Conservation (phyloP, 2,797 vertebrate genomes). For the Helicolenus hilgendorfi region DNA sequence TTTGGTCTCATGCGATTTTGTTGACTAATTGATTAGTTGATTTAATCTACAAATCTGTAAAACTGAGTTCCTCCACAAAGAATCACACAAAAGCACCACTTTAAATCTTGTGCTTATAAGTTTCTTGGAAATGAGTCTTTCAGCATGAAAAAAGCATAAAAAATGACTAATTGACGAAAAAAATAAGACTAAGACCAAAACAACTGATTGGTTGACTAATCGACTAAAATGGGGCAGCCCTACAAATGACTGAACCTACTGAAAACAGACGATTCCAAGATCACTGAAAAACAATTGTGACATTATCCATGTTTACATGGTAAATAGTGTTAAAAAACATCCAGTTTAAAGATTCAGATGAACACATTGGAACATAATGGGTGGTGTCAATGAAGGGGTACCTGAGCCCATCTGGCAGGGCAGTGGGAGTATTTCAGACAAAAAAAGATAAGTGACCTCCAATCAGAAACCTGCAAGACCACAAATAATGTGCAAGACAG, state of each 20-base stretch:
- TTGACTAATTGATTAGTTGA: too few relatives aligned
- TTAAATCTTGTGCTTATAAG: too few relatives aligned
- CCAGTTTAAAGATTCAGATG: background rate
- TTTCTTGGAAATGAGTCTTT: too few relatives aligned
- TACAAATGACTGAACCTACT: background rate
- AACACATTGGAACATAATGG: background rate
- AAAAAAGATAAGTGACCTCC: background rate
- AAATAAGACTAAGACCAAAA: too few relatives aligned
- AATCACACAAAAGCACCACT: too few relatives aligned
- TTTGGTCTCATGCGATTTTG: too few relatives aligned
- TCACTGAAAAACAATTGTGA: background rate
- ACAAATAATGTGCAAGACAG: background rate
- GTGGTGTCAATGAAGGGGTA: background rate
- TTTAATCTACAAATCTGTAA: too few relatives aligned
- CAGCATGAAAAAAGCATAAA: too few relatives aligned
- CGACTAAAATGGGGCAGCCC: too few relatives aligned
- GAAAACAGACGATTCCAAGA: background rate
- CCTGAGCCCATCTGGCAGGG: background rate
- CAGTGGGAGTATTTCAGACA: background rate
- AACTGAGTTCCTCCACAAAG: too few relatives aligned
- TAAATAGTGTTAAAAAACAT: background rate
- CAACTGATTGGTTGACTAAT: too few relatives aligned
- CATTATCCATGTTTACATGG: background rate
- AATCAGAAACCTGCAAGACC: background rate
- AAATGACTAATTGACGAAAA: too few relatives aligned